Percentiles rank a stretch among this genome's conserved stretches.
phyloP scores from a whole-genome alignment of 2,888 invertebrate genomes.

The Callyntrura sp. region DNA sequence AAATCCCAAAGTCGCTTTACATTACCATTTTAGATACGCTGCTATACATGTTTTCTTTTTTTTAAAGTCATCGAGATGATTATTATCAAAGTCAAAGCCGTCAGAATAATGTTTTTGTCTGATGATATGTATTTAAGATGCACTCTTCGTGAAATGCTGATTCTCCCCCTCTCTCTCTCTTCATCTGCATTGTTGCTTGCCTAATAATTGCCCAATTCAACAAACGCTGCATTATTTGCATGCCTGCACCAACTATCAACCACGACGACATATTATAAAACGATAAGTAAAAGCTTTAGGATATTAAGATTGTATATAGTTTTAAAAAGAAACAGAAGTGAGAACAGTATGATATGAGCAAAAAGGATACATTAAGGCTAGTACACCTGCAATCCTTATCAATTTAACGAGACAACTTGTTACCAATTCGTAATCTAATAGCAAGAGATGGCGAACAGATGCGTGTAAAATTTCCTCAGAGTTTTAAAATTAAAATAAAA shows the following conservation, averaged over 20 bases:
- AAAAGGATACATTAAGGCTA: not conserved
- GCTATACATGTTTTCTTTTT: not conserved
- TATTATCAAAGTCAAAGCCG: conserved; percentile 1
- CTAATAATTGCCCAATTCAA: not conserved
- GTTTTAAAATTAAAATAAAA: conserved; percentile 10
- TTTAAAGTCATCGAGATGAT: not conserved
- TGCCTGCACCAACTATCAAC: not conserved
- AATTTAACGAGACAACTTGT: conserved; percentile 72
- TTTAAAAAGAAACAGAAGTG: conserved; percentile 7
- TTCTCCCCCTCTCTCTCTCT: not conserved
- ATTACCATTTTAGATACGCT: conserved; percentile 8
- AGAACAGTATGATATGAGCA: too few species aligned
- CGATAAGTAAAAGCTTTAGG: conserved; percentile 33
- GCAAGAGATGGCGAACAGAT: conserved; percentile 23
- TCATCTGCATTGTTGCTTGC: not conserved
- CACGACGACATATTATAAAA: not conserved
- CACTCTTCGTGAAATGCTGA: not conserved
- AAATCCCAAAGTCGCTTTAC: not conserved
- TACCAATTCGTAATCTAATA: conserved; percentile 45
- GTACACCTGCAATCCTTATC: conserved; percentile 61
- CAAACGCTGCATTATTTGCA: not conserved
- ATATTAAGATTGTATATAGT: not conserved
- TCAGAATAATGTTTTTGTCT: not conserved
- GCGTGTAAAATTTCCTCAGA: conserved; percentile 34
- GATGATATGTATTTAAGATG: not conserved